Conservation (phyloP, 2,797 vertebrate species). For the Stomatorhinus walkeri region DNA sequence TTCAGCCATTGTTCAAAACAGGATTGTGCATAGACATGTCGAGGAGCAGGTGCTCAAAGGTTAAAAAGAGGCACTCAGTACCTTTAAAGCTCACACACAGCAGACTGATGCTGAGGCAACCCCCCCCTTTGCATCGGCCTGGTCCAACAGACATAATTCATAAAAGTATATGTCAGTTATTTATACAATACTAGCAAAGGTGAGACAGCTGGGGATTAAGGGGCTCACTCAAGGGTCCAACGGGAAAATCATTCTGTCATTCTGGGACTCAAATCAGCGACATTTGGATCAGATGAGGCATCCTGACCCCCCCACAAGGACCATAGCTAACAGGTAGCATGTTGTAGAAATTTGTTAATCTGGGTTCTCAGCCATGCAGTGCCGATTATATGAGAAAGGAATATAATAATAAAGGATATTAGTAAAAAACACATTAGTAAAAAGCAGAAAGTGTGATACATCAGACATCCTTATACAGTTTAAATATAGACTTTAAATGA, state of each 20-base stretch:
- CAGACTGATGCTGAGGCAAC: not conserved
- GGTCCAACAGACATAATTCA: not conserved
- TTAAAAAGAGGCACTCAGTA: not conserved
- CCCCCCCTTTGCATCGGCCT: not conserved
- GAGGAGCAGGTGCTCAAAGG: not conserved
- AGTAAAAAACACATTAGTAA: not conserved
- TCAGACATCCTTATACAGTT: not conserved
- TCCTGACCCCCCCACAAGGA: not conserved
- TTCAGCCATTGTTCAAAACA: not conserved
- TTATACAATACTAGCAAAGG: not conserved
- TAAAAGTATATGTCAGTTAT: not conserved
- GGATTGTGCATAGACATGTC: not conserved
- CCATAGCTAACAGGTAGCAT: not conserved
- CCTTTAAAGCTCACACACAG: not conserved
- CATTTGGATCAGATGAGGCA: not conserved
- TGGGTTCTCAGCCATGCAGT: not conserved
- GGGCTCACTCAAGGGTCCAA: not conserved
- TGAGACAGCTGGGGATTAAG: not conserved
- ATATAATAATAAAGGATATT: not conserved
- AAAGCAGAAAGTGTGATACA: not conserved
- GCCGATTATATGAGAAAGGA: not conserved
- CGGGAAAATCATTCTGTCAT: not conserved
- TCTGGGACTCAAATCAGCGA: not conserved
- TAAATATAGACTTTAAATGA: not conserved
- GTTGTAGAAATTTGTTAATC: not conserved